Evolutionary conservation across 2,888 invertebrate species (phyloP), one percentile per base, ranked within the genome.

Genomic region (Dendrolimus houi): DNA sequence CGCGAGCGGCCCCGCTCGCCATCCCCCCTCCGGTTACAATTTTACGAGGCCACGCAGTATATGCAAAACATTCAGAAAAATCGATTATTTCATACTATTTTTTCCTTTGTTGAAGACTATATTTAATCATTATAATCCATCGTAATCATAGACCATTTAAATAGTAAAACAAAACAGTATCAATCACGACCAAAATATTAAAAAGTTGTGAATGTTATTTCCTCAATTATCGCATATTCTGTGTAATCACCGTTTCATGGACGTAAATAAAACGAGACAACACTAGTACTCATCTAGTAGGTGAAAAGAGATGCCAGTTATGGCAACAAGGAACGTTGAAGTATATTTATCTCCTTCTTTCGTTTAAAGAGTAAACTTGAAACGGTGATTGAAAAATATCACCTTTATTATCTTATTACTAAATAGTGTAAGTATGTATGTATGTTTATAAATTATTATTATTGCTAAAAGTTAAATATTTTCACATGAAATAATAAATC

Each of bases 41-140:
- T 78, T 81, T 87, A 87, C 87, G 87, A 89, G 89, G 88, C 87
- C 89, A 87, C 74, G 68, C 81, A 87, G 89, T 77, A 75, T 69
- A 83, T 64, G 69, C 68, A 68, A 81, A 77, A 79, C 59, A 56
- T 58, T 58, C 71, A 85, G 81, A 87, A 67, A 71, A 81, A 75
- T 74, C 76, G 68, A 72, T 72, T 9, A 12, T 29, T 40, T 40
- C 9, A 47, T 12, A 53, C 59, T 55, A 56, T 57, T n/a, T 54
- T 61, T 55, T 61, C 52, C 40, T 52, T 54, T 29, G 29, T 29
- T 29, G 29, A 29, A 29, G 29, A 29, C 3, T 17, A 17, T 29
- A 29, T 3, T 29, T 29, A 29, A 6, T 29, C 3, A 29, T 29
- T 29, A 29, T 29, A 29, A 29, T 29, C 29, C 29, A 6, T 29